Conservation (phyloP, 2,888 invertebrate genomes). For the Pinctada fucata region DNA sequence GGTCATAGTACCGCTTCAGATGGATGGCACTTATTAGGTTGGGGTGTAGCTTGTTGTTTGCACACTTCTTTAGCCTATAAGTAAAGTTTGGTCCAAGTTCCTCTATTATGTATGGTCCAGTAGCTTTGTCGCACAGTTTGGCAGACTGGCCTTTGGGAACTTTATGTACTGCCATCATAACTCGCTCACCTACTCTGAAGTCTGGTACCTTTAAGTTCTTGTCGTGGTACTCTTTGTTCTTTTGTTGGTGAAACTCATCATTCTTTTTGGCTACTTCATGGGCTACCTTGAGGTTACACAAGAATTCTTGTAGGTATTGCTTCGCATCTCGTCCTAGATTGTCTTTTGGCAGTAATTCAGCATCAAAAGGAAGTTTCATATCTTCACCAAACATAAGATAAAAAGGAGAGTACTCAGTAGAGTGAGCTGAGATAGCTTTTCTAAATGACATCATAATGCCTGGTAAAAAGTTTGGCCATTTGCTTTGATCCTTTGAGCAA, state of each 20-base stretch:
- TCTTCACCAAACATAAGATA: no score
- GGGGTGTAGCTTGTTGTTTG: constrained; percentile 1
- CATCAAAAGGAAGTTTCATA: no score
- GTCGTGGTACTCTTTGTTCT: constrained; percentile 35
- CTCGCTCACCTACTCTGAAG: no score
- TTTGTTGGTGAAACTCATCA: constrained; percentile 13
- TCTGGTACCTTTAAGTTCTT: constrained; percentile 5
- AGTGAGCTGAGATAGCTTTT: no score
- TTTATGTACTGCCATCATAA: constrained; percentile 13
- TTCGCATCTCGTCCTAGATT: constrained; percentile 17
- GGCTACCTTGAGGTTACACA: constrained; percentile 28
- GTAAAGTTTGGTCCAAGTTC: constrained; percentile 35
- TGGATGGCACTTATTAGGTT: constrained; percentile 10
- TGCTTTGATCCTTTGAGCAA: no score
- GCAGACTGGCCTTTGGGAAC: constrained; percentile 25
- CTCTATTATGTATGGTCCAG: constrained; percentile 35
- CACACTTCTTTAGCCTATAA: constrained; percentile 15
- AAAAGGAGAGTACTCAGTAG: no score
- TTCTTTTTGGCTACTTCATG: constrained; percentile 19
- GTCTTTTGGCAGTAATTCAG: constrained; percentile 35
- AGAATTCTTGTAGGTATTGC: constrained; percentile 30
- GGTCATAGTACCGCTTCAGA: constrained; percentile 24
- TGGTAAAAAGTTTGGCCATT: constrained; percentile 16
- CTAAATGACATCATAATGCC: constrained; percentile 28
- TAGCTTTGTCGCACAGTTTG: constrained; percentile 32